Evolutionary conservation across 92 coral and sea anemone genomes (phyloP), one percentile per base, ranked within the genome.

Genomic region (Paragorgia papillata): DNA sequence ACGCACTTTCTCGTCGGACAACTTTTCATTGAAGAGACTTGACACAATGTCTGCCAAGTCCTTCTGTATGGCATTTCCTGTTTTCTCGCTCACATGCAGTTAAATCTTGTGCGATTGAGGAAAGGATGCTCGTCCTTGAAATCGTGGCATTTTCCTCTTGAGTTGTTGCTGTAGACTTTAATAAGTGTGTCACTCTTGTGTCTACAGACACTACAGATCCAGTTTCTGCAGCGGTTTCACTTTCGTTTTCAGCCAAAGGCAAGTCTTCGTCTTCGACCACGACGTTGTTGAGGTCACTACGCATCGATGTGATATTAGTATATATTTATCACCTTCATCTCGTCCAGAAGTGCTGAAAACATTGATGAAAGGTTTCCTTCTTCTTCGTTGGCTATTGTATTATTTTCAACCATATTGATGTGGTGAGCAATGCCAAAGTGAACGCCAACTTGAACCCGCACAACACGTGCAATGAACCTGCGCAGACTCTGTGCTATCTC

Each of bases 101-200:
- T 56, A 87, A 67, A 25, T 87, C 91, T 15, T 61, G 83, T 12
- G 84, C 88, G 19, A 87, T 83, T 37, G 54, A 80, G 35, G 76
- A 59, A 8, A 86, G 73, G 33, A 82, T 4, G 8, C 7, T 25
- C 10, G 17, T 2, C 15, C 1, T 5, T 1, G 13, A 20, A 12
- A 43, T 24, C 30, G 69, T 34, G 69, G 40, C 14, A 2, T 7
- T 14, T 6, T 62, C 41, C 34, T 29, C 58, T 6, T 22, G 7
- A 5, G 58, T 14, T 19, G 2, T 28, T 8, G 19, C 41, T 6
- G 40, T 28, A n/a, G 69, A 12, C 13, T 28, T 34, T 62, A 62
- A 62, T 34, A 34, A 62, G 10, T 27, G 40, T 34, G 5, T 1
- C 21, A 27, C 69, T 34, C 14, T 14, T 62, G 12, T 34, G 20